These are phyloP conservation scores for Dolomedes plantarius DNA, from an alignment of 2,888 invertebrate genomes.

Conservation along the genomic window DNA sequence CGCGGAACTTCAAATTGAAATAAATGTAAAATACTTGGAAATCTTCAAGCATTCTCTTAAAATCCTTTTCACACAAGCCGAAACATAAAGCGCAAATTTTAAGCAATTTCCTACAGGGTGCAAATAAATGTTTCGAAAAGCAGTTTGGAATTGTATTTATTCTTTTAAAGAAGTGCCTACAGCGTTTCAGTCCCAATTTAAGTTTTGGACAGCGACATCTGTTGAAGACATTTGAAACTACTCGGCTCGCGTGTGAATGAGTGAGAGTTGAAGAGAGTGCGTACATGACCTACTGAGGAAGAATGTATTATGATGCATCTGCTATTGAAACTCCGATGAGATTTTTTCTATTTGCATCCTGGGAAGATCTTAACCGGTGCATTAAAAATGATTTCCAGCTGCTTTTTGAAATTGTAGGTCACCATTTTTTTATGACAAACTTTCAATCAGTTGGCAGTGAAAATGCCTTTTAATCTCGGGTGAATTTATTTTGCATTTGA, in stretches of 20 bases:
- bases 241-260: slow-evolving; percentile 18
- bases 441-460: background rate
- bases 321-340: background rate
- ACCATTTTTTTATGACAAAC: background rate
- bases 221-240: slow-evolving; percentile 8
- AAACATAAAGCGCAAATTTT: background rate
- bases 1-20: too few relatives aligned
- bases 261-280: too few relatives aligned
- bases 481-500: too few relatives aligned
- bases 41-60: too few relatives aligned
- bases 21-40: too few relatives aligned
- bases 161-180: too few relatives aligned
- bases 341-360: slow-evolving; percentile 23
- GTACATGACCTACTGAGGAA: slow-evolving; percentile 30
- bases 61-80: background rate
- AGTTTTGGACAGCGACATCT: background rate
- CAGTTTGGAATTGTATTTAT: too few relatives aligned
- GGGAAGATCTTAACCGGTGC: slow-evolving; percentile 31
- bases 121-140: slow-evolving; percentile 1
- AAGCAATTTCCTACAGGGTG: background rate
- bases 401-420: slow-evolving; percentile 9
- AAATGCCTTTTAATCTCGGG: too few relatives aligned
- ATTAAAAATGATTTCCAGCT: slow-evolving; percentile 11
- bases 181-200: background rate
- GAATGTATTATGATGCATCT: background rate